Percentiles rank a stretch among this genome's conserved stretches.
These are phyloP conservation scores for Zaprionus bogoriensis DNA, from an alignment of 2,888 invertebrate genomes.

Conservation along the genomic window DNA sequence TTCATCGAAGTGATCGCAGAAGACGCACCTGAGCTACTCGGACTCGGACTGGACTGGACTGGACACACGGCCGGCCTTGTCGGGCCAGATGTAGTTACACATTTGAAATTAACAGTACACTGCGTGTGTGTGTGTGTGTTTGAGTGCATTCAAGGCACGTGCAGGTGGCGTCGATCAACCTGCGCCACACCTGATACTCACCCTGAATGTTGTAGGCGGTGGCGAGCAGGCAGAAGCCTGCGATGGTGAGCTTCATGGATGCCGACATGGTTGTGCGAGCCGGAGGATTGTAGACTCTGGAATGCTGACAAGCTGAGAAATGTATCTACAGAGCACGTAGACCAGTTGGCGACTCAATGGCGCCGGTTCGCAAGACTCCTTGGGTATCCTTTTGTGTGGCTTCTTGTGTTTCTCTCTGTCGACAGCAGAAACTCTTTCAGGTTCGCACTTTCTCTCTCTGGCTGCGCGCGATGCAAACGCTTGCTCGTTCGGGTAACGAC, in stretches of 20 bases:
- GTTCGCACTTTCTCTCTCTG: background rate
- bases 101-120: conserved; percentile 18
- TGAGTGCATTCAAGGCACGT: conserved; percentile 27
- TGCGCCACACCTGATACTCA: conserved; percentile 48
- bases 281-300: conserved; percentile 22
- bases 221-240: conserved; percentile 62
- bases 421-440: conserved; percentile 14
- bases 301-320: conserved; percentile 23
- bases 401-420: conserved; percentile 22
- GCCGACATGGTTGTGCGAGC: conserved; percentile 53
- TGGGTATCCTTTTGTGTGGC: conserved; percentile 38
- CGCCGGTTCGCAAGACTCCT: conserved; percentile 45
- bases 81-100: conserved; percentile 59
- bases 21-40: background rate
- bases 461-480: conserved; percentile 70
- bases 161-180: conserved; percentile 12
- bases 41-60: conserved; percentile 22
- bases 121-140: conserved; percentile 13
- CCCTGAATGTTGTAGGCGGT: conserved; percentile 65
- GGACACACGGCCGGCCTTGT: conserved; percentile 55
- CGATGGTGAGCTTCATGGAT: conserved; percentile 59
- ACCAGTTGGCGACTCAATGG: conserved; percentile 55
- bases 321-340: conserved; percentile 19
- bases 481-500: conserved; percentile 65
- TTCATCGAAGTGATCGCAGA: conserved; percentile 43